A percentile compares a stretch with the other conserved stretches of the same genome.
Conservation (phyloP, 2,113 vertebrate genomes). For the Bubo blakistoni region DNA sequence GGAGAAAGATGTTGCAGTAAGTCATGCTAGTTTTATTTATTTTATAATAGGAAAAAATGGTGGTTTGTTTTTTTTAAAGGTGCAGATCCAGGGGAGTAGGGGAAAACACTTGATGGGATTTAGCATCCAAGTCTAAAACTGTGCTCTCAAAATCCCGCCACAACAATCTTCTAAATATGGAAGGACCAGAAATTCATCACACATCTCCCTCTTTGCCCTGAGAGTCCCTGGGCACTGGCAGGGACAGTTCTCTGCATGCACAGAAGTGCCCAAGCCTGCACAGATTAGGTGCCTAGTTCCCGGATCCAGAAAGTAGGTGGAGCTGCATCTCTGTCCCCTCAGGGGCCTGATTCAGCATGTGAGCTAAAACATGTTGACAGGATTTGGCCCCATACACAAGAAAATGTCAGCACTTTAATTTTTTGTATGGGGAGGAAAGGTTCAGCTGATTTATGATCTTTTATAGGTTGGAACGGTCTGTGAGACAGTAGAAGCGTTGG, state of each 20-base stretch:
- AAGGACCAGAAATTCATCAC: background rate
- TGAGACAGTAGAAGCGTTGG: background rate
- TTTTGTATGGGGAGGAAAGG: background rate
- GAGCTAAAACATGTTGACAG: conserved; percentile 12
- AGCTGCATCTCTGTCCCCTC: conserved; percentile 25
- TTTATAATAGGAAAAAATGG: background rate
- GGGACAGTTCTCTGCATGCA: conserved; percentile 28
- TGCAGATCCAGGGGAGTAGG: background rate
- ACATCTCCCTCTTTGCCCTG: background rate
- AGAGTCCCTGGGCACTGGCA: background rate
- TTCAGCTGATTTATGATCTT: background rate
- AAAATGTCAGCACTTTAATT: background rate
- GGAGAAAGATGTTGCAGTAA: background rate
- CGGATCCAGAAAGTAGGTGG: conserved; percentile 27
- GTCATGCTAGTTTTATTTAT: background rate
- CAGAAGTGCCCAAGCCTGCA: conserved; percentile 35
- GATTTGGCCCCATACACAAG: conserved; percentile 22
- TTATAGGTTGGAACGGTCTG: background rate
- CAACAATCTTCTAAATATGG: background rate
- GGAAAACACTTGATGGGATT: background rate
- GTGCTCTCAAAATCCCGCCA: background rate
- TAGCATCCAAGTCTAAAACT: background rate
- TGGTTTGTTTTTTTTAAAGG: background rate
- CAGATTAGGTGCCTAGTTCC: conserved; percentile 21
- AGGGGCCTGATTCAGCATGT: conserved; percentile 47